phyloP scores from a whole-genome alignment of 2,113 vertebrate species.

The Carollia perspicillata region DNA sequence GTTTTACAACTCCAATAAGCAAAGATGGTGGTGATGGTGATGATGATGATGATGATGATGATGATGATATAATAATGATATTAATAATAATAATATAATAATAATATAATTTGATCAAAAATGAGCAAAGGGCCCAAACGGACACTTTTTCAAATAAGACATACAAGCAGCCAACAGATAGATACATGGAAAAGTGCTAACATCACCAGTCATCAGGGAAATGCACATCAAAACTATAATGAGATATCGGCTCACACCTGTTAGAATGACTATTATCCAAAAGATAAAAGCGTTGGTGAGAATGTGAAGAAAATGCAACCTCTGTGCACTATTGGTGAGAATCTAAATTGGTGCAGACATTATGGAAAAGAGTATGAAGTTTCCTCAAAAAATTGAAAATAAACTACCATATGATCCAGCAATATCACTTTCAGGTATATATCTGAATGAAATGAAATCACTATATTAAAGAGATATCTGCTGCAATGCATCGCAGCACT shows the following conservation, averaged over 20 bases:
- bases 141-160: neutral
- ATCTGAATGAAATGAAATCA: neutral
- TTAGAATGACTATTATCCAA: neutral
- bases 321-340: neutral
- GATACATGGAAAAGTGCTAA: neutral
- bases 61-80: neutral
- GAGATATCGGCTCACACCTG: neutral
- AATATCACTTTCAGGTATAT: neutral
- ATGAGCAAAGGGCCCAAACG: neutral
- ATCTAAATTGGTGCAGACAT: neutral
- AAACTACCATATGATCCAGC: neutral
- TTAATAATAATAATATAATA: neutral
- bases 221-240: neutral
- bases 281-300: neutral
- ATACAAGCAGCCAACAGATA: neutral
- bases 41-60: too few species aligned
- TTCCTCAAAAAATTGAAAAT: neutral
- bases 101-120: neutral
- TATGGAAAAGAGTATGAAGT: neutral
- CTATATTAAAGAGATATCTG: neutral
- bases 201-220: neutral
- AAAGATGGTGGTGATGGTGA: neutral
- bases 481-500: neutral
- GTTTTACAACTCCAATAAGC: neutral
- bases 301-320: neutral